phyloP scores from a whole-genome alignment of 2,888 invertebrate species.

The Agrochola lota region DNA sequence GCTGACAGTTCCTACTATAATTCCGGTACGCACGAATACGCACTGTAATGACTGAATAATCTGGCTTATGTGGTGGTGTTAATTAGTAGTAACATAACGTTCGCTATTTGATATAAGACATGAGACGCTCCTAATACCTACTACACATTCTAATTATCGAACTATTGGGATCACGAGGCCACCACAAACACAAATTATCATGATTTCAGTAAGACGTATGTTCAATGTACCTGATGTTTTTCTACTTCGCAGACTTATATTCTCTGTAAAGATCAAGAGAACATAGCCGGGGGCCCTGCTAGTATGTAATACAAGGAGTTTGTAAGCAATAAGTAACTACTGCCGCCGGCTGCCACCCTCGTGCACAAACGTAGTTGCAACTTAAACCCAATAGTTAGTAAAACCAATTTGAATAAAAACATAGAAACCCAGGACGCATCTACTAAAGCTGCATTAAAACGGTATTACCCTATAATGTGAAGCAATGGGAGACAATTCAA shows the following conservation, averaged over 20 bases:
- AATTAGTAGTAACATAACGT: background rate
- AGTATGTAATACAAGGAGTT: background rate
- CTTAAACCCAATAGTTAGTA: slow-evolving; percentile 23
- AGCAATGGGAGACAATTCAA: slow-evolving; percentile 29
- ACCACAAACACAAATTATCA: background rate
- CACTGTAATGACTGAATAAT: slow-evolving; percentile 1
- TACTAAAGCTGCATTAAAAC: slow-evolving; percentile 43
- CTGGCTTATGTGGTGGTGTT: background rate
- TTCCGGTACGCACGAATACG: background rate
- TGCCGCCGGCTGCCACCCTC: background rate
- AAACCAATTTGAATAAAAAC: slow-evolving; percentile 45
- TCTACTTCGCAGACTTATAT: background rate
- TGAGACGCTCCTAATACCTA: background rate
- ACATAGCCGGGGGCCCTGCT: background rate
- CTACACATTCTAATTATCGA: background rate
- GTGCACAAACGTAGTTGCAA: slow-evolving; percentile 21
- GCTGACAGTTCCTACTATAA: background rate
- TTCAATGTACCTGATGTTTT: no score
- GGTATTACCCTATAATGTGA: slow-evolving; percentile 26
- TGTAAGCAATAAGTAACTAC: slow-evolving; percentile 14
- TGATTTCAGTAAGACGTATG: background rate
- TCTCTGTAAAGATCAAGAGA: background rate
- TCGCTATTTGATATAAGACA: background rate
- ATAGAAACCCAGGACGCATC: slow-evolving; percentile 18
- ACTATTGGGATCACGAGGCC: background rate